Evolutionary conservation across 2,797 vertebrate species (phyloP).

Genomic region (Crossoptilon crossoptilon): DNA sequence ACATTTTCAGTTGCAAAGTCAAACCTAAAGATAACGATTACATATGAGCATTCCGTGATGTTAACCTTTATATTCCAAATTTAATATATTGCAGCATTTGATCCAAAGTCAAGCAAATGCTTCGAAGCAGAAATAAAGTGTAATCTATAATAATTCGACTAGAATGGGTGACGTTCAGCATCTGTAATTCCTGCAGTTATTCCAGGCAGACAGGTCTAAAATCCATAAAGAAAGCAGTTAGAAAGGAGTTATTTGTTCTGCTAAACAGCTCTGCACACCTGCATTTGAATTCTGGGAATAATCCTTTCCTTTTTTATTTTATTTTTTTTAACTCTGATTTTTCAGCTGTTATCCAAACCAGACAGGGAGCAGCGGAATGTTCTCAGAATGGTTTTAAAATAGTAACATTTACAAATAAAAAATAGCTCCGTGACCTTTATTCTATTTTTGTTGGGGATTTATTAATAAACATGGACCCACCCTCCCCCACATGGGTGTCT

Average conservation of each 20-base stretch:
- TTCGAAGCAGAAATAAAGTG: conserved; percentile 15
- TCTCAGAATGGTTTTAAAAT: conserved; percentile 68
- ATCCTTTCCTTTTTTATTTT: background rate
- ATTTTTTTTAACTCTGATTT: background rate
- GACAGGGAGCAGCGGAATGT: conserved; percentile 52
- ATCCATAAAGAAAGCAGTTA: background rate
- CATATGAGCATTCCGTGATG: background rate
- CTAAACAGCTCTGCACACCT: conserved; percentile 34
- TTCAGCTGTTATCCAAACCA: conserved; percentile 36
- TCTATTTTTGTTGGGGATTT: conserved; percentile 43
- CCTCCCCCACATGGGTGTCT: conserved; percentile 29
- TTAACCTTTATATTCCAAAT: conserved; percentile 25
- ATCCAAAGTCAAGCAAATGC: conserved; percentile 3
- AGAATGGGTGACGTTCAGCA: conserved; percentile 15
- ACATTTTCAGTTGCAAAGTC: background rate
- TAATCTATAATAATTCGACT: conserved; percentile 1
- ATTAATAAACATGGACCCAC: conserved; percentile 58
- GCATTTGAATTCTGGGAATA: conserved; percentile 21
- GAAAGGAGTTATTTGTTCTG: conserved; percentile 9
- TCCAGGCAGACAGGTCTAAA: background rate
- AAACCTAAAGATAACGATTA: background rate
- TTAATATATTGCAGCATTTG: background rate
- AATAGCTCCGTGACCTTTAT: conserved; percentile 56
- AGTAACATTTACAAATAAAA: conserved; percentile 43
- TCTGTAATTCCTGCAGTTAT: conserved; percentile 26